Conservation (phyloP, 2,888 invertebrate genomes). For the Standfussiana lucernea region DNA sequence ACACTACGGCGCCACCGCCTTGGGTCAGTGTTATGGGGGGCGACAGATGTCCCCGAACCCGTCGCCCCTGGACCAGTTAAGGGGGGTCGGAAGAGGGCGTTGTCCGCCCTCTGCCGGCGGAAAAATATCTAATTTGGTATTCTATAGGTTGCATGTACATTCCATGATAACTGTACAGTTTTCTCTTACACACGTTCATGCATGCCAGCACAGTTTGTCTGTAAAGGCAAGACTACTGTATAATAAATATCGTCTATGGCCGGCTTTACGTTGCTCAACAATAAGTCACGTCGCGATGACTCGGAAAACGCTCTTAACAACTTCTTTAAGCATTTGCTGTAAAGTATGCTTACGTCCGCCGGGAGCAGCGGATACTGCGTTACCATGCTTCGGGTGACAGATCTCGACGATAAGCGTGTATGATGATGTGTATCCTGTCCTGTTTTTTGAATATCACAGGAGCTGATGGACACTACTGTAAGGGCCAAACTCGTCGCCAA, state of each 20-base stretch:
- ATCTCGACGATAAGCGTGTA: neutral
- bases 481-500: neutral
- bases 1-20: too few species aligned
- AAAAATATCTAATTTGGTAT: too few species aligned
- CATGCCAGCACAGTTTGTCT: too few species aligned
- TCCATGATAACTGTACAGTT: too few species aligned
- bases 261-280: neutral
- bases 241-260: neutral
- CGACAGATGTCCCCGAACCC: too few species aligned
- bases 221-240: neutral
- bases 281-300: neutral
- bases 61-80: too few species aligned
- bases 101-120: too few species aligned
- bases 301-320: neutral
- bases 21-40: too few species aligned
- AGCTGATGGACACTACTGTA: neutral
- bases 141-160: too few species aligned
- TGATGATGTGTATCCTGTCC: neutral
- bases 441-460: neutral
- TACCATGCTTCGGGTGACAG: neutral
- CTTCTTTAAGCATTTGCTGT: neutral
- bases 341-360: too few species aligned
- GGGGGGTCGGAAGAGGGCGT: too few species aligned
- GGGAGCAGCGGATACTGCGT: neutral
- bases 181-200: too few species aligned